Conservation (phyloP, 2,797 vertebrate genomes). For the Crocidura indochinensis region DNA sequence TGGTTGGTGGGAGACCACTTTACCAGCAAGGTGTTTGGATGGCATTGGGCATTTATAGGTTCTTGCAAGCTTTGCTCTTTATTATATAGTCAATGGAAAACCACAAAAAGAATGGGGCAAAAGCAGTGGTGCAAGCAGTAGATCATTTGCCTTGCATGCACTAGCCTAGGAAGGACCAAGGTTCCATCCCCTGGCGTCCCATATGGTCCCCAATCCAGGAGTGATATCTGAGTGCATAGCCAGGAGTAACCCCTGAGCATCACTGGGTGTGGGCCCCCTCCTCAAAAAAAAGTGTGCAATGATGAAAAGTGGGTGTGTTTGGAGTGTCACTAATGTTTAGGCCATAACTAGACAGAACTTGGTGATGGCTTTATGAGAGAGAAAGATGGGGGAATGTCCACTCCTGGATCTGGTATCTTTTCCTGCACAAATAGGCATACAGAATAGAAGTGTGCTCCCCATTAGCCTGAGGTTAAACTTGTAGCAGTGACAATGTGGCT, state of each 20-base stretch:
- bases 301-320: neutral
- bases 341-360: neutral
- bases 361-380: neutral
- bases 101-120: too few species aligned
- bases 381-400: neutral
- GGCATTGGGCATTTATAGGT: too few species aligned
- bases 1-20: neutral
- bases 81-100: too few species aligned
- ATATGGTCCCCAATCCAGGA: too few species aligned
- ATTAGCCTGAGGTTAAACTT: neutral
- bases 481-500: accelerated
- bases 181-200: too few species aligned
- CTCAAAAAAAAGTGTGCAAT: neutral
- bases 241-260: too few species aligned
- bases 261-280: too few species aligned
- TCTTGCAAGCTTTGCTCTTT: neutral
- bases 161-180: too few species aligned
- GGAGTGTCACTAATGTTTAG: neutral
- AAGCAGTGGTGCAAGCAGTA: too few species aligned
- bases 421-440: too few species aligned
- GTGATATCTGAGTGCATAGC: too few species aligned
- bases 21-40: neutral
- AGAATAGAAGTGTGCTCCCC: neutral
- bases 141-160: too few species aligned
- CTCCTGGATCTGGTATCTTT: neutral